phyloP scores from a whole-genome alignment of 2,113 vertebrate species.

The Apteryx owenii region DNA sequence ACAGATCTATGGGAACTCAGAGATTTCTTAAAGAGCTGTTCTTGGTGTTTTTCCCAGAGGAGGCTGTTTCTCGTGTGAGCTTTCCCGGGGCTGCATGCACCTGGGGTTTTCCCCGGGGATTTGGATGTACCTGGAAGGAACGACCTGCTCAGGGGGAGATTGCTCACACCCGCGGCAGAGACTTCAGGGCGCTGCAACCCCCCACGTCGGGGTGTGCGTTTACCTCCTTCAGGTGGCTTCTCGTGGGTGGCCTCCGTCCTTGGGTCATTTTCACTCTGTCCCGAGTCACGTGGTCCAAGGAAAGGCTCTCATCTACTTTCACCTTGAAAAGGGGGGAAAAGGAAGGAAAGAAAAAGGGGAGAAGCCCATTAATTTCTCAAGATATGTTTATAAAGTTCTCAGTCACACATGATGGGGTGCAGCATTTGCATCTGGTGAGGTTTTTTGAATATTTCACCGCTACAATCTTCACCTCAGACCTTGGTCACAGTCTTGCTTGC shows the following conservation, averaged over 20 bases:
- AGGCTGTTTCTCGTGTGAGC: neutral
- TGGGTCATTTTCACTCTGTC: conserved; percentile 86
- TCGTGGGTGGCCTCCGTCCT: conserved; percentile 88
- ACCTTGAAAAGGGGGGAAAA: conserved; percentile 77
- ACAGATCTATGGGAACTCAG: neutral
- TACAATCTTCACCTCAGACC: neutral
- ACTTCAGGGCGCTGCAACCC: neutral
- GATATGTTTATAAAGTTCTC: neutral
- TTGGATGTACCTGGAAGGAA: neutral
- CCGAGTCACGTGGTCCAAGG: conserved; percentile 92
- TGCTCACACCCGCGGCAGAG: neutral
- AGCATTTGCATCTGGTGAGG: neutral
- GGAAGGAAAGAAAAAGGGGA: neutral
- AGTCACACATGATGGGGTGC: neutral
- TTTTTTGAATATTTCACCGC: neutral
- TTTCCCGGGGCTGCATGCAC: neutral
- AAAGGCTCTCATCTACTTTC: conserved; percentile 86
- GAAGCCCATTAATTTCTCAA: neutral
- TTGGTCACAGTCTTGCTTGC: neutral
- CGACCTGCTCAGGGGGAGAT: neutral
- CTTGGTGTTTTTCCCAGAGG: neutral
- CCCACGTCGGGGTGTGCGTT: neutral
- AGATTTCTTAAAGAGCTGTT: neutral
- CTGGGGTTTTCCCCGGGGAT: neutral
- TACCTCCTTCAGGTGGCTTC: conserved; percentile 94